Evolutionary conservation across 2,888 invertebrate genomes (phyloP).

Genomic region (Platycheirus rosarum): DNA sequence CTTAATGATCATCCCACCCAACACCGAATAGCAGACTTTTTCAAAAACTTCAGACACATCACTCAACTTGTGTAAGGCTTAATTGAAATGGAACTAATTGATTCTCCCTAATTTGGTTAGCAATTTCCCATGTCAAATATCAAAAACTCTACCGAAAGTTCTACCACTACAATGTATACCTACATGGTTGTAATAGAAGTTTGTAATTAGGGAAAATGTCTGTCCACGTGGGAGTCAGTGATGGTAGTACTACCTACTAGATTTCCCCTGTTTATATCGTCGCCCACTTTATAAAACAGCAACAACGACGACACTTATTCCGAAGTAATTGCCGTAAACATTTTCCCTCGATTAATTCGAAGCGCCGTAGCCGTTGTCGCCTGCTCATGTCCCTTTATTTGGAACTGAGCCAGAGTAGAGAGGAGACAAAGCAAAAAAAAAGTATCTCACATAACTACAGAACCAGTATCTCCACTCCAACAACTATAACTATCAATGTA

Average conservation of each 20-base stretch:
- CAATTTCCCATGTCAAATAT: constrained; percentile 36
- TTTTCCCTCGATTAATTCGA: constrained; percentile 66
- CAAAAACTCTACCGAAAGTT: background rate
- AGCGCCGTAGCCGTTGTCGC: constrained; percentile 51
- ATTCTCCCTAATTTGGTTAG: constrained; percentile 50
- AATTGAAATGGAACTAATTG: constrained; percentile 67
- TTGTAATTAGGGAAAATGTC: constrained; percentile 49
- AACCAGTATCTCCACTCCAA: constrained; percentile 31
- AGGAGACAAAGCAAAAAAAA: constrained; percentile 18
- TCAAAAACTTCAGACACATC: constrained; percentile 13
- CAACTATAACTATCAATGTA: constrained; percentile 9
- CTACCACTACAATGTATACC: background rate
- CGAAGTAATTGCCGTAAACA: constrained; percentile 61
- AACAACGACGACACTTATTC: constrained; percentile 39
- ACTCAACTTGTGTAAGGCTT: constrained; percentile 9
- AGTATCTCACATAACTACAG: constrained; percentile 54
- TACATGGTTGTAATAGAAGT: background rate
- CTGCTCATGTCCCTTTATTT: constrained; percentile 28
- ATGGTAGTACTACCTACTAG: background rate
- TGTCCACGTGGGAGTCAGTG: constrained; percentile 24
- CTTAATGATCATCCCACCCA: background rate
- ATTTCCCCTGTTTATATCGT: background rate
- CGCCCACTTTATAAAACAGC: background rate
- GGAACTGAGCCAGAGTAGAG: constrained; percentile 26
- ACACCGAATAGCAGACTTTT: background rate